A percentile compares a stretch with the other conserved stretches of the same genome.
Conservation (phyloP, 2,797 vertebrate species). For the Trematomus bernacchii region DNA sequence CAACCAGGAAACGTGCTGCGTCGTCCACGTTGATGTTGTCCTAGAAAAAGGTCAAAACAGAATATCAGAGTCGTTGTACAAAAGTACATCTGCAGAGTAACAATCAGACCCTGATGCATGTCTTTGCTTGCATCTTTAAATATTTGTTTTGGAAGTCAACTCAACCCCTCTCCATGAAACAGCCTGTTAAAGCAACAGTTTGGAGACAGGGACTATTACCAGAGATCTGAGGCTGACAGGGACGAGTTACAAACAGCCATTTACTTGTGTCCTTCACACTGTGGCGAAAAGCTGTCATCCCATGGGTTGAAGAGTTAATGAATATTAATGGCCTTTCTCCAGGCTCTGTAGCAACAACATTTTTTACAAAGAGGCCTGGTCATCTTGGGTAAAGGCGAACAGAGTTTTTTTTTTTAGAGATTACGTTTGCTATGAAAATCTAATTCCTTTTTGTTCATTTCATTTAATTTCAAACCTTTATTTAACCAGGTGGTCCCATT, state of each 20-base stretch:
- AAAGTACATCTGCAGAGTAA: background rate
- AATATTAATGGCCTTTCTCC: constrained; percentile 40
- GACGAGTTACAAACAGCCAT: constrained; percentile 18
- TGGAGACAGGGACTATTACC: constrained; percentile 17
- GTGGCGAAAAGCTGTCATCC: constrained; percentile 39
- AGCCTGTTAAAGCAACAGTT: constrained; percentile 29
- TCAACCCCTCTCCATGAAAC: constrained; percentile 21
- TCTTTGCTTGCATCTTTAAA: background rate
- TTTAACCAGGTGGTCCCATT: too few relatives aligned
- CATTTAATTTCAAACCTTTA: too few relatives aligned
- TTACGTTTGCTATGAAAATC: background rate
- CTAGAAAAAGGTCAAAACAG: constrained; percentile 76
- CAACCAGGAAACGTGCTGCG: constrained; percentile 95
- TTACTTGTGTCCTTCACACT: constrained; percentile 48
- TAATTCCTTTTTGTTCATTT: background rate
- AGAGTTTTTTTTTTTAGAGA: background rate
- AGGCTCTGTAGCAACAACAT: background rate
- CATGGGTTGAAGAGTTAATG: constrained; percentile 27
- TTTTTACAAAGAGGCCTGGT: constrained; percentile 15
- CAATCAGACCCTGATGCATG: background rate
- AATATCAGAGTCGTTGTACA: constrained; percentile 26
- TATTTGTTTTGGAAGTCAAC: background rate
- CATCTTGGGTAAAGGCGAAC: constrained; percentile 11
- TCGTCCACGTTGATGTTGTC: constrained; percentile 98
- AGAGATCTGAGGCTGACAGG: background rate